Evolutionary conservation across 1,140 invertebrate genomes (phyloP), one percentile per base, ranked within the genome.

Genomic region (Neodiprion lecontei): DNA sequence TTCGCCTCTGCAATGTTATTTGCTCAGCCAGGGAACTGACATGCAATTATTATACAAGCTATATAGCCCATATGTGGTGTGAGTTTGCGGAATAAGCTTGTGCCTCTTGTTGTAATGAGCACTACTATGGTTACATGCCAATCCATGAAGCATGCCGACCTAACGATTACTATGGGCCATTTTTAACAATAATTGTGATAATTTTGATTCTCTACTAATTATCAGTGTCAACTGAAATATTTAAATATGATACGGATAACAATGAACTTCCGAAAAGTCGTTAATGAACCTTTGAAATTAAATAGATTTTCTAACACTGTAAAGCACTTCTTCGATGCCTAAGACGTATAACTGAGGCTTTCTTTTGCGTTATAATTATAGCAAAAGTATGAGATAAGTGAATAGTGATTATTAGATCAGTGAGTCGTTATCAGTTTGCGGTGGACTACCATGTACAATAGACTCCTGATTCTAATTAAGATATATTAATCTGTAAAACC

Each of bases 11-110:
- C 53, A 61, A 61, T 7, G 5, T 61, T 17, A 61, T 61, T 61
- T 5, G 3, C 53, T 7, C 53, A 61, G 5, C 53, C n/a, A 61
- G 53, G 53, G 53, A 61, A 14, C 11, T 61, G 5, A 17, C 53
- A 61, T 61, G 53, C 53, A 61, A 61, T 61, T 61, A 40, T 61
- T 3, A 61, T 61, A 61, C 53, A 61, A 61, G 53, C 53, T 61
- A 61, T 61, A 14, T 17, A 61, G n/a, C 53, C 53, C 53, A 61
- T 12, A 9, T 61, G 53, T 61, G 53, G 53, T 9, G 53, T 61
- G 53, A 61, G 0, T 14, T 17, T 8, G 53, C 53, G 9, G 53
- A 61, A 14, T 61, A 61, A 61, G 53, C 53, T 61, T 61, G 53
- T 61, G 53, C 53, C 11, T 61, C 11, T 61, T 61, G 5, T 61